These are phyloP conservation scores for Melangyna quadrimaculata DNA, from an alignment of 2,888 invertebrate genomes.

Conservation along the genomic window DNA sequence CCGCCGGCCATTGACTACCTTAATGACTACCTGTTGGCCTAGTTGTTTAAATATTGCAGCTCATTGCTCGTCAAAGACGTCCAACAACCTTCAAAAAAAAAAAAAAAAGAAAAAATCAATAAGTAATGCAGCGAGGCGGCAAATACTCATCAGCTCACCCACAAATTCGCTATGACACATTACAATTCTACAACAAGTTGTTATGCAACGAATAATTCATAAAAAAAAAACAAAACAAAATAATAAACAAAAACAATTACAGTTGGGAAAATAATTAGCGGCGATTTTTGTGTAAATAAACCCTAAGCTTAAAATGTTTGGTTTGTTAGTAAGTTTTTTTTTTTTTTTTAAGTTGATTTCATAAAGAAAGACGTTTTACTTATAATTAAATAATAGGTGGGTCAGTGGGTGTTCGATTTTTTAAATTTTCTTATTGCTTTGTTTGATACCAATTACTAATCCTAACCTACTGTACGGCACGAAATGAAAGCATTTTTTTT, in stretches of 20 bases:
- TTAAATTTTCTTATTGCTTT: not conserved
- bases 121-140: conserved; percentile 7
- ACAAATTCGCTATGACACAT: conserved; percentile 5
- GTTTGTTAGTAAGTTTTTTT: no score
- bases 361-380: no score
- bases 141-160: conserved; percentile 18
- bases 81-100: conserved; percentile 17
- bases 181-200: conserved; percentile 27
- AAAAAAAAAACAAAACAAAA: conserved; percentile 1
- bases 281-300: no score
- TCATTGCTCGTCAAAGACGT: conserved; percentile 38
- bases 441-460: not conserved
- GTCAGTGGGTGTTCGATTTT: no score
- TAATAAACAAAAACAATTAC: not conserved
- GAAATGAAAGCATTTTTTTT: not conserved
- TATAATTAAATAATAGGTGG: no score
- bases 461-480: not conserved
- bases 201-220: conserved; percentile 36
- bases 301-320: no score
- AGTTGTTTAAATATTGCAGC: conserved; percentile 23
- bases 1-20: not conserved
- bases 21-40: conserved; percentile 29
- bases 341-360: no score
- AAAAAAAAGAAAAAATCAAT: conserved; percentile 45
- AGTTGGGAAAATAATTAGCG: no score